phyloP scores from a whole-genome alignment of 2,888 invertebrate genomes.

The Griposia aprilina region DNA sequence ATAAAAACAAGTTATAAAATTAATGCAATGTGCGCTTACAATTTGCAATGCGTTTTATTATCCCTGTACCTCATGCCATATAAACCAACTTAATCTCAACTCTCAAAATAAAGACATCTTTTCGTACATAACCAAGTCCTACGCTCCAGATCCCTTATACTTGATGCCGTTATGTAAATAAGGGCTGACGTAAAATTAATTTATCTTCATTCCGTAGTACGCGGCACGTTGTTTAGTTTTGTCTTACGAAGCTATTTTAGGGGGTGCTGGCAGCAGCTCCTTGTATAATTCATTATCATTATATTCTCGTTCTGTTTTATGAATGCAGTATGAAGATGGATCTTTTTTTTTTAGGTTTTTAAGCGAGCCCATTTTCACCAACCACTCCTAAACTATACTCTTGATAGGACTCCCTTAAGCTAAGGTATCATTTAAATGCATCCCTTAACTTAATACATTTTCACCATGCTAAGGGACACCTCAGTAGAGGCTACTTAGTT shows the following conservation, averaged over 20 bases:
- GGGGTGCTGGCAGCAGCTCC: conserved; percentile 48
- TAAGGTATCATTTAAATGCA: too few relatives aligned
- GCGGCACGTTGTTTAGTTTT: conserved; percentile 69
- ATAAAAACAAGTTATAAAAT: too few relatives aligned
- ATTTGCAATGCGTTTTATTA: background rate
- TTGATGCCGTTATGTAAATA: conserved; percentile 69
- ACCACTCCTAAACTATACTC: too few relatives aligned
- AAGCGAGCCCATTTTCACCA: too few relatives aligned
- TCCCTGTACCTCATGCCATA: background rate
- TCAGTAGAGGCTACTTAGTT: too few relatives aligned
- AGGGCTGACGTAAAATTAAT: conserved; percentile 69
- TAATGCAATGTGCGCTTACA: too few relatives aligned
- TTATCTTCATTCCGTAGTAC: conserved; percentile 68
- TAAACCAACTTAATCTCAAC: conserved; percentile 29
- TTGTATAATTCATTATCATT: conserved; percentile 65
- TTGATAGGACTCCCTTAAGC: too few relatives aligned
- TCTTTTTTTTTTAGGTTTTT: background rate
- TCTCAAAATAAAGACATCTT: conserved; percentile 53
- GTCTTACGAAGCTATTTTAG: conserved; percentile 68
- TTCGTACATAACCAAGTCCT: conserved; percentile 40
- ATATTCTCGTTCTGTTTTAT: conserved; percentile 48
- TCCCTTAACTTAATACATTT: too few relatives aligned
- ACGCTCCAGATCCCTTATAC: conserved; percentile 39
- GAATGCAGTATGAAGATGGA: conserved; percentile 43
- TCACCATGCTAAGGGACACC: too few relatives aligned